phyloP scores from a whole-genome alignment of 2,888 invertebrate genomes.

The Epirrhoe tristata region DNA sequence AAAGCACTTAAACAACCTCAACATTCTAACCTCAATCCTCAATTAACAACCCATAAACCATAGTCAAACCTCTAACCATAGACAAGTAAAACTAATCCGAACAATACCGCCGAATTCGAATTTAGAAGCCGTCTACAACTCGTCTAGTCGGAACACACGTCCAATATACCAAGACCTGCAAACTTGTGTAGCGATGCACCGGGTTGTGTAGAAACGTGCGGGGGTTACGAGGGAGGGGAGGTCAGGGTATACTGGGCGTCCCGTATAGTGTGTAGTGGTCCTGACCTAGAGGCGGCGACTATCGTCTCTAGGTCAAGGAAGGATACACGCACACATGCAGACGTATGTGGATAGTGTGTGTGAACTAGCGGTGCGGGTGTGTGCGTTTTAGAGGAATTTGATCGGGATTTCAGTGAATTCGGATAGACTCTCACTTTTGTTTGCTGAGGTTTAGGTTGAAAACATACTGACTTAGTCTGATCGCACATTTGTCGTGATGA shows the following conservation, averaged over 20 bases:
- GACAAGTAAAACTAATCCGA: slow-evolving; percentile 46
- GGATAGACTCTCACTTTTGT: slow-evolving; percentile 30
- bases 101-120: slow-evolving; percentile 47
- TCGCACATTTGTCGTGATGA: too few relatives aligned
- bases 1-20: slow-evolving; percentile 28
- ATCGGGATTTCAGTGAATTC: slow-evolving; percentile 40
- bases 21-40: slow-evolving; percentile 19
- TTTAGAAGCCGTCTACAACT: slow-evolving; percentile 63
- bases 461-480: background rate
- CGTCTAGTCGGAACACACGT: slow-evolving; percentile 73
- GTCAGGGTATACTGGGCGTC: slow-evolving; percentile 57
- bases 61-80: slow-evolving; percentile 52
- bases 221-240: slow-evolving; percentile 49
- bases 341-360: slow-evolving; percentile 41
- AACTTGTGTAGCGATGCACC: slow-evolving; percentile 58
- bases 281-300: slow-evolving; percentile 83
- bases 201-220: slow-evolving; percentile 32
- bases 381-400: slow-evolving; percentile 44
- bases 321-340: slow-evolving; percentile 78
- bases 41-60: slow-evolving; percentile 34
- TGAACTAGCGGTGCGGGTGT: slow-evolving; percentile 40
- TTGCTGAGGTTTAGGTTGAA: slow-evolving; percentile 6
- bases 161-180: slow-evolving; percentile 59
- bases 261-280: slow-evolving; percentile 76
- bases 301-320: slow-evolving; percentile 83